Conservation (phyloP, 2,888 invertebrate species). For the Lordiphosa fenestrarum region DNA sequence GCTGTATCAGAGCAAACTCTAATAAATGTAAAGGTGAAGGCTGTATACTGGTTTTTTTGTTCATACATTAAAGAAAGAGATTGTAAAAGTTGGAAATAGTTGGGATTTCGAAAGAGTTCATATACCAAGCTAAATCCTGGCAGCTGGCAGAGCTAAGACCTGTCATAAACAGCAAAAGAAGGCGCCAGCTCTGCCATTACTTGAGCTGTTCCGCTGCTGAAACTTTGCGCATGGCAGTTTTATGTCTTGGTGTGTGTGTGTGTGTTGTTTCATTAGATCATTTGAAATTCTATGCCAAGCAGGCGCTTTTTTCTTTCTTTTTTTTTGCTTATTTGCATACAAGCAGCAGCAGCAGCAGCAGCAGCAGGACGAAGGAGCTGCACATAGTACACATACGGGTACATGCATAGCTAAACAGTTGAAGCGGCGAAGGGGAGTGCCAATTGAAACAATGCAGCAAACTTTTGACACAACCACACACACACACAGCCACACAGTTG, state of each 20-base stretch:
- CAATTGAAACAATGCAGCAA: slow-evolving; percentile 42
- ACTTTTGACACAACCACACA: slow-evolving; percentile 16
- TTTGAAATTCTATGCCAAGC: slow-evolving; percentile 65
- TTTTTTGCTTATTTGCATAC: slow-evolving; percentile 50
- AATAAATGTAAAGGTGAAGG: too few relatives aligned
- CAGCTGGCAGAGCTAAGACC: too few relatives aligned
- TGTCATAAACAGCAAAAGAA: too few relatives aligned
- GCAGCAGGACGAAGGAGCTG: slow-evolving; percentile 9
- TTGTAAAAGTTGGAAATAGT: too few relatives aligned
- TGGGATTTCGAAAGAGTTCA: too few relatives aligned
- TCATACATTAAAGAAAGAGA: too few relatives aligned
- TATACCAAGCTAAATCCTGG: too few relatives aligned
- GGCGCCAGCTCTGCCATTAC: background rate
- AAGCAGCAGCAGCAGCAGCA: slow-evolving; percentile 12
- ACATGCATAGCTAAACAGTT: slow-evolving; percentile 50
- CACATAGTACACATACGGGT: slow-evolving; percentile 4
- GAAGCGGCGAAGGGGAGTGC: slow-evolving; percentile 18
- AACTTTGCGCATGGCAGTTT: slow-evolving; percentile 25
- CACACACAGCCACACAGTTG: slow-evolving; percentile 10
- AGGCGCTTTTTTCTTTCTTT: slow-evolving; percentile 47
- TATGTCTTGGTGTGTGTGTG: slow-evolving; percentile 13
- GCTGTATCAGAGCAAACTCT: too few relatives aligned
- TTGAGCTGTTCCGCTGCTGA: slow-evolving; percentile 1
- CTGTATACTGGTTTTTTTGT: too few relatives aligned
- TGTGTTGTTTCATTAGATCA: slow-evolving; percentile 61